Evolutionary conservation across 2,113 vertebrate species (phyloP).

Genomic region (Garra rufa): DNA sequence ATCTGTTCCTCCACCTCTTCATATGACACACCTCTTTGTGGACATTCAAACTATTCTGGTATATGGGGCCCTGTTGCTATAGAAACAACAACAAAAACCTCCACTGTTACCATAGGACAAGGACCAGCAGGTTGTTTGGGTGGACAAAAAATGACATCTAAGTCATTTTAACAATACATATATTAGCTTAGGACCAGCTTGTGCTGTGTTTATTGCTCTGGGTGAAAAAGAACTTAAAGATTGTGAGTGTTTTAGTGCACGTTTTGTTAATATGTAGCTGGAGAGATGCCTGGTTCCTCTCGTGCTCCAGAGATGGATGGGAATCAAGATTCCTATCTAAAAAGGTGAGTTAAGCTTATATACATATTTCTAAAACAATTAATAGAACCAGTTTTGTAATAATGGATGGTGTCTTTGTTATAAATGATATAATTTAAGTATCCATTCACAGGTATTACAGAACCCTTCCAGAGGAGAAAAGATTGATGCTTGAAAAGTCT

Average conservation of each 20-base stretch:
- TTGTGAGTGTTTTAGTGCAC: not conserved
- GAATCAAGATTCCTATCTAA: conserved; percentile 76
- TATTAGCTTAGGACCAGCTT: not conserved
- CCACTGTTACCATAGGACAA: conserved; percentile 32
- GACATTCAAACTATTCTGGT: not conserved
- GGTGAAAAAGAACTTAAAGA: not conserved
- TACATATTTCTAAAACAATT: not conserved
- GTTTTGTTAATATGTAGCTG: conserved; percentile 36
- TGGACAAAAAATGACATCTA: not conserved
- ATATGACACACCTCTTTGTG: not conserved
- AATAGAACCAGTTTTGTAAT: not conserved
- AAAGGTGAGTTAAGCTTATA: conserved; percentile 70
- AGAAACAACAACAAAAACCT: conserved; percentile 76
- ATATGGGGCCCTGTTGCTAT: conserved; percentile 61
- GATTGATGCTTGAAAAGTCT: conserved; percentile 45
- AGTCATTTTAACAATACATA: conserved; percentile 42
- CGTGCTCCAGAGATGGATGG: conserved; percentile 63
- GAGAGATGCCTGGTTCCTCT: conserved; percentile 71
- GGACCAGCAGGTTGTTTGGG: not conserved
- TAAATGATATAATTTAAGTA: not conserved
- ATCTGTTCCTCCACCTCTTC: not conserved
- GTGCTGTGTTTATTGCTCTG: not conserved
- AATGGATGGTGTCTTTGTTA: not conserved
- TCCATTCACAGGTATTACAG: conserved; percentile 66
- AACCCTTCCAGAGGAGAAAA: conserved; percentile 56